Conservation (phyloP, 2,888 invertebrate species). For the Vannuccia rotundouncinata region DNA sequence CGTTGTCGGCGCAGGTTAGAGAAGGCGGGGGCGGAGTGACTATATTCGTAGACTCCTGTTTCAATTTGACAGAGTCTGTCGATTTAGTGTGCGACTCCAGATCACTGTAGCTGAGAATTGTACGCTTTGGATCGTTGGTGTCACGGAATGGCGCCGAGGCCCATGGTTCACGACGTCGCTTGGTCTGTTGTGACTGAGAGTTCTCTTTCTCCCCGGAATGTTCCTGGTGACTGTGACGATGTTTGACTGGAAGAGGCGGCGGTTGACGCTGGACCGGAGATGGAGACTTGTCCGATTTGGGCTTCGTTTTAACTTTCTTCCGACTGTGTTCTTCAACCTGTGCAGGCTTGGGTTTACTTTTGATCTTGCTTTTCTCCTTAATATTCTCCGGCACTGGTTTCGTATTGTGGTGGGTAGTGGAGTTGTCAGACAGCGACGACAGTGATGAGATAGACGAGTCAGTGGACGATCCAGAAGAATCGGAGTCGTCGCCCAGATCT, state of each 20-base stretch:
- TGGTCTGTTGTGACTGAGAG: neutral
- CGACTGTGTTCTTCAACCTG: neutral
- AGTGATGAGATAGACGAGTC: neutral
- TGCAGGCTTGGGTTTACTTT: neutral
- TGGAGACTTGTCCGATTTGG: neutral
- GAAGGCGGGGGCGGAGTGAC: neutral
- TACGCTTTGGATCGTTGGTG: neutral
- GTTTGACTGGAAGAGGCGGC: neutral
- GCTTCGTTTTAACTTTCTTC: neutral
- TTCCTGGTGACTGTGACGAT: neutral
- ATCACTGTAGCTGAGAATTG: neutral
- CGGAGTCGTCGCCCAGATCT: neutral
- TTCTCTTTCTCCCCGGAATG: neutral
- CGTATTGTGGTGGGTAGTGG: neutral
- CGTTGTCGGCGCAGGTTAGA: neutral
- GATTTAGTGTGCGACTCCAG: neutral
- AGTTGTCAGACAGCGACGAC: neutral
- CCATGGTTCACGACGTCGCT: neutral
- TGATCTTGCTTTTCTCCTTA: neutral
- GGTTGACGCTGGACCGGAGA: neutral
- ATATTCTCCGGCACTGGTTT: neutral
- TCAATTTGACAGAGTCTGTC: neutral
- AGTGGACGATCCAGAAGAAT: neutral
- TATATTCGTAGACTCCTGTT: neutral
- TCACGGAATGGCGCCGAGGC: neutral